Evolutionary conservation across 2,888 invertebrate genomes (phyloP).

Genomic region (Neocrepidodera transversa): DNA sequence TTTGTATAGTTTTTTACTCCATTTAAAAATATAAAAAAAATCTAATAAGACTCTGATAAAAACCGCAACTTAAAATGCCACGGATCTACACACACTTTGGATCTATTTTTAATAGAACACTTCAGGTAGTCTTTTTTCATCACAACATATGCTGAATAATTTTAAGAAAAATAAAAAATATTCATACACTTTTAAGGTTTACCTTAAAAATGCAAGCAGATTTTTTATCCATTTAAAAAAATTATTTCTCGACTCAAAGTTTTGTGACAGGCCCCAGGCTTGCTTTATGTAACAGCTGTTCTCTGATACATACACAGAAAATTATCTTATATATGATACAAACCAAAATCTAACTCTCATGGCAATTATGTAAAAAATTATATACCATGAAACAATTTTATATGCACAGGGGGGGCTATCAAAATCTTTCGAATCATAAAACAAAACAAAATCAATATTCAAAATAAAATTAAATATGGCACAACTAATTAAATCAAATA

Average conservation of each 20-base stretch:
- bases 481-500: constrained; percentile 18
- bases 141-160: background rate
- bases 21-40: background rate
- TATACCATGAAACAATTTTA: too few species aligned
- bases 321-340: too few species aligned
- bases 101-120: background rate
- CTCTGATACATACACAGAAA: too few species aligned
- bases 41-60: too few species aligned
- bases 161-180: background rate
- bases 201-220: background rate
- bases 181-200: background rate
- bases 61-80: too few species aligned
- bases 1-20: background rate
- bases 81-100: background rate
- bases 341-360: too few species aligned
- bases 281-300: too few species aligned
- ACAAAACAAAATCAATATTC: constrained; percentile 16
- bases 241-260: too few species aligned
- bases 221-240: too few species aligned
- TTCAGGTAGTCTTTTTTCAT: background rate
- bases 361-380: too few species aligned
- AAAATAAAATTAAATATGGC: constrained; percentile 29
- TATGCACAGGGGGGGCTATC: too few species aligned
- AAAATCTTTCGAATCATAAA: background rate
- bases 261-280: too few species aligned